Evolutionary conservation across 1,140 invertebrate species (phyloP), one percentile per base, ranked within the genome.

Genomic region (Drosophila simulans): DNA sequence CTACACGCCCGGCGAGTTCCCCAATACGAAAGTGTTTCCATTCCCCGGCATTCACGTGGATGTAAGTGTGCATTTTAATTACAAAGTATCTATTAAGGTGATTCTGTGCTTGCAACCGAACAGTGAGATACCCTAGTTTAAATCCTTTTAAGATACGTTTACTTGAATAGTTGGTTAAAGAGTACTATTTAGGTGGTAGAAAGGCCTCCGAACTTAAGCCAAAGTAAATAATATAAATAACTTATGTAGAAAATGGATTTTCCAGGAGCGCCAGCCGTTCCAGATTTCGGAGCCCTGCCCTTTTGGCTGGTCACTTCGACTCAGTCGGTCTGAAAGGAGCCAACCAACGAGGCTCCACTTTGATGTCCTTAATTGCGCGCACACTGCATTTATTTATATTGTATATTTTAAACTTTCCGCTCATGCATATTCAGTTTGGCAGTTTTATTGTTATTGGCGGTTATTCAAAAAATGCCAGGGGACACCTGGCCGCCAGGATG

Each of bases 31-130:
- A 90, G 94, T 95, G 51, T 97, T 97, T 92, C 94, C 94, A 43
- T 93, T 96, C 57, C 92, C 94, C 5, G 96, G 96, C 54, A 95
- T 97, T 57, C 92, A 95, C 79, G 95, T 97, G 43, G 95, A 97
- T 91, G 96, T 97, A 92, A 96, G 96, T 96, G 90, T 55, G 25
- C 5, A 17, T 42, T 13, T 20, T 35, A 35, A 35, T 52, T 20
- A 7, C 34, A 52, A 52, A 12, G 10, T 20, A 35, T 12, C 1
- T 22, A 20, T 43, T 11, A 11, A 0, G 17, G 17, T 17, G 1
- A 15, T 42, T 43, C 4, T 4, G 17, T 3, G 10, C 4, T 22
- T 20, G 40, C 8, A 45, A 45, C 17, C 42, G 17, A 15, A 17
- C 4, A 10, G 0, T 12, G 42, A 1, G 8, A 20, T 20, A 45